Evolutionary conservation across 1,140 invertebrate genomes (phyloP).

Genomic region (Dysdera silvatica): DNA sequence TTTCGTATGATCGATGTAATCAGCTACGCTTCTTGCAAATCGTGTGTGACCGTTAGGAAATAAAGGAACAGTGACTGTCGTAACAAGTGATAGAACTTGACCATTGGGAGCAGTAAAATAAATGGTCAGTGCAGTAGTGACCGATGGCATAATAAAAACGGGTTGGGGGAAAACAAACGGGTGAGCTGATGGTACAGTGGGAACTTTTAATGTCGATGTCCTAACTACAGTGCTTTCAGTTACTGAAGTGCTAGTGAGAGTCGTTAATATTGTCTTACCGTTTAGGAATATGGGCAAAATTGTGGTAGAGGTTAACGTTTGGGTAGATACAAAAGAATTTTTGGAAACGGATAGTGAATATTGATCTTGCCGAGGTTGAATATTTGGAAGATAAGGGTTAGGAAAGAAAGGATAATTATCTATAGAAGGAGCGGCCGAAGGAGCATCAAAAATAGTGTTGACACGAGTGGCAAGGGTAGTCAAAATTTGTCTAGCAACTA

Average conservation of each 20-base stretch:
- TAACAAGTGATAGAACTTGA: constrained; percentile 33
- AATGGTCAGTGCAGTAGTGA: constrained; percentile 35
- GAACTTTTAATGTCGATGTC: constrained; percentile 31
- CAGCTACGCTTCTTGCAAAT: constrained; percentile 19
- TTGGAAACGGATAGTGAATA: constrained; percentile 22
- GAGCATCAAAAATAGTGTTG: constrained; percentile 24
- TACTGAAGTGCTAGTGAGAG: constrained; percentile 72
- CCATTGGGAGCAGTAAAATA: constrained; percentile 34
- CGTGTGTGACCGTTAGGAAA: constrained; percentile 14
- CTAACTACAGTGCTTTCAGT: constrained; percentile 75
- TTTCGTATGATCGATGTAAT: no score
- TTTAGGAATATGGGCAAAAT: constrained; percentile 77
- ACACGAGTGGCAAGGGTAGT: constrained; percentile 32
- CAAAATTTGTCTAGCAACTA: constrained; percentile 30
- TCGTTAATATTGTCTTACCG: constrained; percentile 80
- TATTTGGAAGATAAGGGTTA: constrained; percentile 46
- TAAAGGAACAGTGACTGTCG: constrained; percentile 31
- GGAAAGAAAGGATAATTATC: constrained; percentile 40
- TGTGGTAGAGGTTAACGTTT: constrained; percentile 76
- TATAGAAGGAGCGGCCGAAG: constrained; percentile 1
- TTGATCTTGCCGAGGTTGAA: constrained; percentile 30
- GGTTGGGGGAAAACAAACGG: constrained; percentile 36
- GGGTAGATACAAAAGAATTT: constrained; percentile 60
- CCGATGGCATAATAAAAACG: constrained; percentile 29
- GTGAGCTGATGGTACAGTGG: constrained; percentile 47